Evolutionary conservation across 53 echinoderm and acorn worm species (phyloP).

Genomic region (Zoroaster sp.): DNA sequence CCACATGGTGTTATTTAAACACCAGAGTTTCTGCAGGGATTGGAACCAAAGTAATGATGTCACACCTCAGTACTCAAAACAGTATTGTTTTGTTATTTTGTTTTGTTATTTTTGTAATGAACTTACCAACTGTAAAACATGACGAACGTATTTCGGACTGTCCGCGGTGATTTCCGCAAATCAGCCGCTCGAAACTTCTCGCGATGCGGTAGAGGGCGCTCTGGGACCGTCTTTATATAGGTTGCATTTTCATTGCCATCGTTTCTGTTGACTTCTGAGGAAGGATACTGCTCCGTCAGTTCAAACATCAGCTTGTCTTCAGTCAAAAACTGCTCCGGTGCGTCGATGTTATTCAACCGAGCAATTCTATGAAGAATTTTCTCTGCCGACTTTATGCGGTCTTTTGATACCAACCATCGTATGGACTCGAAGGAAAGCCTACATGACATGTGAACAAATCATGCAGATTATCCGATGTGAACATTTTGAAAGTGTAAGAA

Average conservation of each 20-base stretch:
- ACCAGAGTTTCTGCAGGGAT: no score
- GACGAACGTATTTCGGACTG: constrained; percentile 56
- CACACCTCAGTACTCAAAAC: no score
- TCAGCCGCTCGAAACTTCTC: not conserved
- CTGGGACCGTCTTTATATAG: not conserved
- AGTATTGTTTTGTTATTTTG: no score
- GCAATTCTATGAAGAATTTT: constrained; percentile 69
- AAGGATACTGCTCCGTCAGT: not conserved
- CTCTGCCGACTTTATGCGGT: constrained; percentile 53
- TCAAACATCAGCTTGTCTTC: not conserved
- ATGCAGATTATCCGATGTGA: no score
- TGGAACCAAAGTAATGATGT: no score
- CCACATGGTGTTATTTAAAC: no score
- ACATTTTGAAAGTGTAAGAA: no score
- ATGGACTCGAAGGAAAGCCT: constrained; percentile 67
- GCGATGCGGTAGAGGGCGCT: not conserved
- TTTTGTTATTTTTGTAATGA: no score
- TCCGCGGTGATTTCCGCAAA: constrained; percentile 5
- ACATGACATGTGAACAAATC: no score
- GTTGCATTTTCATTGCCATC: not conserved
- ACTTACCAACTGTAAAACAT: constrained; percentile 82
- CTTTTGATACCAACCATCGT: constrained; percentile 79
- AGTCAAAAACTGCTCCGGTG: constrained; percentile 17
- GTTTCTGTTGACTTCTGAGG: not conserved
- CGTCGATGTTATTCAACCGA: constrained; percentile 54